Evolutionary conservation across 2,888 invertebrate species (phyloP), one percentile per base, ranked within the genome.

Genomic region (Pseudoips prasinana): DNA sequence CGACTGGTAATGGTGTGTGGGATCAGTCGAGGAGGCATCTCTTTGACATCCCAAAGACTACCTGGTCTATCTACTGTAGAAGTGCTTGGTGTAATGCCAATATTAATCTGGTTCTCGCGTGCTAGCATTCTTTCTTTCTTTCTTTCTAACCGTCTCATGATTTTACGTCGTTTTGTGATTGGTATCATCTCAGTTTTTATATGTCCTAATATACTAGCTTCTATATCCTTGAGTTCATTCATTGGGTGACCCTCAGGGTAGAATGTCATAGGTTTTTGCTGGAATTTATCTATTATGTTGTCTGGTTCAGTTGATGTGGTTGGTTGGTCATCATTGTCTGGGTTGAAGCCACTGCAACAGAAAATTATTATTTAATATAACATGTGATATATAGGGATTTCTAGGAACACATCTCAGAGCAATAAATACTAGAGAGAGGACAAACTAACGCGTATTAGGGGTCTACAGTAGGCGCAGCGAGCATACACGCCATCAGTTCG

Each of bases 241-340:
- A 91, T 90, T 7, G 91, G 91, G 49, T 90, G 90, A 2, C 78
- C 80, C 18, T 79, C 71, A 0, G 84, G 80, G 33, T 82, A 85
- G 22, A 71, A 69, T 29, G 56, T 75, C 31, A 60, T 49, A 33
- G 57, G 51, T 30, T 55, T 60, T 23, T 67, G 64, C 4, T 67
- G 61, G 4, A 58, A 35, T 33, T 50, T 60, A 9, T 64, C 56
- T 6, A 55, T 29, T n/a, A 69, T 43, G 31, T 66, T 61, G 22
- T 71, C 61, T 14, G 61, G 18, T 26, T 52, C 30, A 7, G 39
- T 44, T 17, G 76, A 71, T 11, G 73, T 62, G 19, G 63, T 58
- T 8, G 76, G 59, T 34, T 53, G 29, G 3, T 63, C 58, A 27
- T 49, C 44, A 10, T 63, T 24, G 6, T 32, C 14, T 10, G 22